phyloP scores from a whole-genome alignment of 1,140 invertebrate species.

The Orchesella cincta region DNA sequence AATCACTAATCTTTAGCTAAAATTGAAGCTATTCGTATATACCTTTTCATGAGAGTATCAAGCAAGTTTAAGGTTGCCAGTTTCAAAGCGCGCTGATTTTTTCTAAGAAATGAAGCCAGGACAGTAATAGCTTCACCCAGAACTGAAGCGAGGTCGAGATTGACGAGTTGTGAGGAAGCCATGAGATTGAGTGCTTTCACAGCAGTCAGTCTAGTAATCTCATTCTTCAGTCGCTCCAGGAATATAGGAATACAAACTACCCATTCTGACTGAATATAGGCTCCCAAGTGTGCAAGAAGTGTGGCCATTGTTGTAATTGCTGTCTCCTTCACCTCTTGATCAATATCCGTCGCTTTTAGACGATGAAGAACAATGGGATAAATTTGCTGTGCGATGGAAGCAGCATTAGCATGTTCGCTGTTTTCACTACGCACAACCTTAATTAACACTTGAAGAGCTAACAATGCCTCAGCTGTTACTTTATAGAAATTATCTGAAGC shows the following conservation, averaged over 20 bases:
- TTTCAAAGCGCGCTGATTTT: constrained; percentile 95
- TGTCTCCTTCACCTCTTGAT: constrained; percentile 97
- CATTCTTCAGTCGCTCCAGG: constrained; percentile 89
- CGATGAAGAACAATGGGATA: constrained; percentile 56
- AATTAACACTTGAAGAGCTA: constrained; percentile 90
- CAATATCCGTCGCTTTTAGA: constrained; percentile 91
- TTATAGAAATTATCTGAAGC: constrained; percentile 97
- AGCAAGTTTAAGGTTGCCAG: constrained; percentile 85
- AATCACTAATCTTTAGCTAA: not conserved
- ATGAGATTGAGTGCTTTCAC: constrained; percentile 95
- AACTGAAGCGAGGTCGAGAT: constrained; percentile 82
- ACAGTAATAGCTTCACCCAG: constrained; percentile 87
- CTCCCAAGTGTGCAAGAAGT: constrained; percentile 43
- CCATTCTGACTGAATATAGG: constrained; percentile 64
- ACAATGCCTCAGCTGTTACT: constrained; percentile 90
- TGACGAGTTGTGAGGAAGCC: constrained; percentile 77
- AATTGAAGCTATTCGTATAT: too few relatives aligned
- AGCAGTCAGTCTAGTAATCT: constrained; percentile 93
- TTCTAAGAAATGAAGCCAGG: constrained; percentile 89
- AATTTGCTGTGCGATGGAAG: constrained; percentile 43
- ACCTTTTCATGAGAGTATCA: constrained; percentile 79
- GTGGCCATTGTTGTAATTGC: constrained; percentile 91
- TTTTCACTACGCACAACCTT: constrained; percentile 75
- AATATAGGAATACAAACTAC: constrained; percentile 87
- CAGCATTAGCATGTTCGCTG: constrained; percentile 43